Conservation (phyloP, 2,113 vertebrate genomes). For the Limnothrissa miodon region DNA sequence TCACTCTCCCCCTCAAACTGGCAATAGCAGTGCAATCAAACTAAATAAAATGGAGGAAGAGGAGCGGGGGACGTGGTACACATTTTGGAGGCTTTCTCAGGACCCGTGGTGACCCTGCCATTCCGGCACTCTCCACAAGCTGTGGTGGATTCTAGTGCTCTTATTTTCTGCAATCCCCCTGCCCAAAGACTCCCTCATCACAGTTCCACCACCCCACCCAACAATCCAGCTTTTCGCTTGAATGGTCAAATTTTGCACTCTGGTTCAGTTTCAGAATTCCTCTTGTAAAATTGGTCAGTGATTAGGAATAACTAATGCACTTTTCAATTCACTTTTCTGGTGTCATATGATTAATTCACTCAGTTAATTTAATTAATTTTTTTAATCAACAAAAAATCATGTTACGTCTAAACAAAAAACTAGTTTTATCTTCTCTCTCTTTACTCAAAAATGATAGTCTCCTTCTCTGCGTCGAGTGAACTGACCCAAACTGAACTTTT, state of each 20-base stretch:
- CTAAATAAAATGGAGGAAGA: conserved; percentile 34
- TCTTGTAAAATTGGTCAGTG: no score
- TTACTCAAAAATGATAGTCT: no score
- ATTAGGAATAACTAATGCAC: no score
- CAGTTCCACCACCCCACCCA: background rate
- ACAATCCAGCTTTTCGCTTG: background rate
- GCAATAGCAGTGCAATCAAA: conserved; percentile 36
- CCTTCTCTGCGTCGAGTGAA: no score
- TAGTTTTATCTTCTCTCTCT: no score
- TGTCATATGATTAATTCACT: no score
- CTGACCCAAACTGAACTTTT: no score
- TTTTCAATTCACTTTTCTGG: no score
- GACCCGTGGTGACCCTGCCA: conserved; percentile 61
- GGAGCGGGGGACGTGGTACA: conserved; percentile 32
- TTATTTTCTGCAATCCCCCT: background rate
- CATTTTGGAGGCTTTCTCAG: conserved; percentile 62
- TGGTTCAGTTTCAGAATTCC: background rate
- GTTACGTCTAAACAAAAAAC: no score
- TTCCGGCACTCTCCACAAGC: conserved; percentile 51
- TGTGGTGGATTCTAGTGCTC: conserved; percentile 34
- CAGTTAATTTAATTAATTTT: no score
- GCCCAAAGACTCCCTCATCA: conserved; percentile 19
- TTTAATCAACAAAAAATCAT: no score
- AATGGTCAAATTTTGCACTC: background rate
- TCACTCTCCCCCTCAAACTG: conserved; percentile 11